Evolutionary conservation across 1,140 invertebrate genomes (phyloP), one percentile per base, ranked within the genome.

Genomic region (Wiebesia pumilae): DNA sequence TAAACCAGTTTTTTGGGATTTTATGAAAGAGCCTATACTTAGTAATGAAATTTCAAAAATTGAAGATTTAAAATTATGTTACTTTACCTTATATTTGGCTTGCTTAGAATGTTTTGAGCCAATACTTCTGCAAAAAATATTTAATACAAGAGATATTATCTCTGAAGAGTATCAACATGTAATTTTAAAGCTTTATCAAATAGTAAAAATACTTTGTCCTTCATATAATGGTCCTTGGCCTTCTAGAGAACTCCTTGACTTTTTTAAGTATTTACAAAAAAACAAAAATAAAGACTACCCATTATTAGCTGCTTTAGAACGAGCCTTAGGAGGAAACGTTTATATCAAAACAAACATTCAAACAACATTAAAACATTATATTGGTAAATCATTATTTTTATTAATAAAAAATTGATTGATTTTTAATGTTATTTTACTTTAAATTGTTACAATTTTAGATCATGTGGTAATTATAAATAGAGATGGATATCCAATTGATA

Each of bases 1-100:
- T 88, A 95, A 94, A 79, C 95, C 96, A 3, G 85, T 92, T 30
- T 90, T 94, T 88, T 96, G 95, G 95, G 88, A 92, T 3, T 88
- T 84, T 51, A 90, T 96, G 51, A 83, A 89, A 90, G 91, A 87
- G 84, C 85, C 81, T 83, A 93, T 91, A 91, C 95, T 90, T 88
- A 93, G 12, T 54, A 91, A 43, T 93, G 94, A 88, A 87, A 87
- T 82, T 85, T 92, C 94, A 33, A 87, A 90, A 47, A 88, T 87
- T 0, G 91, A 93, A 62, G 90, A 89, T 54, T 88, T 90, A 35
- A 90, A 92, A 4, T 85, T 93, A 30, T 89, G 93, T 0, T 94
- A 94, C 89, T 89, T 95, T 40, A 94, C 94, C 24, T 87, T 95
- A 0, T 90, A 95, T 86, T 89, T 96, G 43, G 94, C 94, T 4